These are phyloP conservation scores for Chaenocephalus aceratus DNA, from an alignment of 2,113 vertebrate species.

Conservation along the genomic window DNA sequence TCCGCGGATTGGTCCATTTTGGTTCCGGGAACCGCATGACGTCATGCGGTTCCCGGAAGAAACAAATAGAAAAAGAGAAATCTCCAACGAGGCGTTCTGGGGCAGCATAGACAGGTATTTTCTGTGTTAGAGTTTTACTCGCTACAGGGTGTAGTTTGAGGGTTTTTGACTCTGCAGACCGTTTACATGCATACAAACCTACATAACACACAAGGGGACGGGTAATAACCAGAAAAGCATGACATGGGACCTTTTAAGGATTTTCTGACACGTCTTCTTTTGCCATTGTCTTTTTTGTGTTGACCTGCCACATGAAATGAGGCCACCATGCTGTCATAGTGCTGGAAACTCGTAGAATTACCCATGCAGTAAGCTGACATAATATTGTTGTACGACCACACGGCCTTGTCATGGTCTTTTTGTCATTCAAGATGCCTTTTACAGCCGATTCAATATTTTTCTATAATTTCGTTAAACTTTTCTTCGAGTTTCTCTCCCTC, in stretches of 20 bases:
- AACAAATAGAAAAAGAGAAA: no score
- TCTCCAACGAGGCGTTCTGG: no score
- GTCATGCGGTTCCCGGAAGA: no score
- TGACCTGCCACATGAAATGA: slow-evolving; percentile 21
- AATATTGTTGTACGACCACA: slow-evolving; percentile 1
- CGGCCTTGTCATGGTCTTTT: background rate
- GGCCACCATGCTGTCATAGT: background rate
- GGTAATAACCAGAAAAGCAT: no score
- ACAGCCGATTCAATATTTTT: background rate
- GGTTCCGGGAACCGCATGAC: no score
- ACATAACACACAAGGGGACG: no score
- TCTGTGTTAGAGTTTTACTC: no score
- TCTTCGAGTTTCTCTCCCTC: slow-evolving; percentile 22
- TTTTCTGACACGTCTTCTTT: slow-evolving; percentile 42
- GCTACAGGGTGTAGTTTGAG: no score
- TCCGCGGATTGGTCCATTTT: no score
- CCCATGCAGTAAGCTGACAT: background rate
- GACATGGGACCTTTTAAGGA: background rate
- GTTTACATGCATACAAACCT: no score
- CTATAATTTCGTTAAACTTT: slow-evolving; percentile 14
- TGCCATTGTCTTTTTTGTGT: slow-evolving; percentile 10
- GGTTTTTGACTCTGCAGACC: no score
- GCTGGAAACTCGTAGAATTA: background rate
- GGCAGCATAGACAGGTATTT: no score
- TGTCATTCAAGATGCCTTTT: background rate